Evolutionary conservation across 2,888 invertebrate species (phyloP).

Genomic region (Prenolepis imparis): DNA sequence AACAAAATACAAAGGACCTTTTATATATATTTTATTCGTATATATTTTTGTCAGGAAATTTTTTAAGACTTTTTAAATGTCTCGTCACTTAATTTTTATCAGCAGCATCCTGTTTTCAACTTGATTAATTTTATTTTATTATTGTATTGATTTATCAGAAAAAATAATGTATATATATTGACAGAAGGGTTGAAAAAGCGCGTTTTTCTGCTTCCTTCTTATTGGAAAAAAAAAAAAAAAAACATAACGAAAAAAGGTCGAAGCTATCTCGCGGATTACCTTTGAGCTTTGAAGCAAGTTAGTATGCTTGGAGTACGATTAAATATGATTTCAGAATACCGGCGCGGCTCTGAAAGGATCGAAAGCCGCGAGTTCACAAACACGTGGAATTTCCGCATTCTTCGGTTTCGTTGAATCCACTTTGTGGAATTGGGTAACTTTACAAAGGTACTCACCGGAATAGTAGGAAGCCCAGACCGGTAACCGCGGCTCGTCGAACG

Average conservation of each 20-base stretch:
- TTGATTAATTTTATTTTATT: too few species aligned
- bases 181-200: not conserved
- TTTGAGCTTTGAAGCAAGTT: not conserved
- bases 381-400: constrained; percentile 22
- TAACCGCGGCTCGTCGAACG: constrained; percentile 98
- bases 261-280: not conserved
- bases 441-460: constrained; percentile 90
- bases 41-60: too few species aligned
- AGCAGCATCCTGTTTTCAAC: too few species aligned
- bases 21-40: too few species aligned
- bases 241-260: not conserved
- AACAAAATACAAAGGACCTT: too few species aligned
- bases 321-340: constrained; percentile 16
- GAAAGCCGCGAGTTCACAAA: constrained; percentile 22
- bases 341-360: not conserved
- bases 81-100: too few species aligned
- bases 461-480: constrained; percentile 98
- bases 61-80: too few species aligned
- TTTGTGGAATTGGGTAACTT: constrained; percentile 45
- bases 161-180: too few species aligned
- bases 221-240: not conserved
- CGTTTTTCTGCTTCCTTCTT: not conserved
- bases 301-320: not conserved
- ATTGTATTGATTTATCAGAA: too few species aligned
- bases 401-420: constrained; percentile 16